Base-by-base conservation (phyloP, 2,888 invertebrate species). In the Idaea biselata region DNA sequence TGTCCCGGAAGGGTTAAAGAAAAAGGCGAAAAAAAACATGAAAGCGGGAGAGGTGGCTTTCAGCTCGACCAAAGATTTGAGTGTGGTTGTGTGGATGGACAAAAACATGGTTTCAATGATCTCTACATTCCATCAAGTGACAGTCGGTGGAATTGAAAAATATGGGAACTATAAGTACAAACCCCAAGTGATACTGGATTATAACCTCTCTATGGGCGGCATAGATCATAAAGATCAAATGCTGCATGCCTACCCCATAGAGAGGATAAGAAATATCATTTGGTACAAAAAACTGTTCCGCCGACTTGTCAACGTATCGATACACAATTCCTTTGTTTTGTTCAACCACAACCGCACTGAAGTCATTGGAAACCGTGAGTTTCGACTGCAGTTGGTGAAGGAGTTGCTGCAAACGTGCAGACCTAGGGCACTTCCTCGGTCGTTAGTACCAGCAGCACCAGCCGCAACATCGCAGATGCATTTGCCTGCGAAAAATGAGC, bases 1-100 rank as follows among this genome's bases (percentile, higher is more conserved):
- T 66, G 71, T 73, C 4, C 72, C 75, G 0, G 68, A 73, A 11
- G 31, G 53, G 0, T 16, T 75, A 44, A 69, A 66, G 56, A 1
- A 1, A 6, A 68, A 63, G 59, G 66, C 55, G 0, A 72, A 74
- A 61, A 60, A 18, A 14, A 56, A 33, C 16, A 65, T 59, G 60
- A 53, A 56, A 54, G 54, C n/a, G 8, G 73, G 72, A 1, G 72
- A 74, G 57, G 65, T 74, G 5, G 62, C 62, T 1, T 67, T 57
- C 33, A 73, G 72, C 66, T 33, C 58, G 1, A 71, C 71, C 31
- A 61, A 67, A 16, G 71, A 72, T 54, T 32, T 74, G 54, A 58
- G 62, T 58, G 65, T 74, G 58, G 55, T 65, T 7, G 67, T 74
- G 55, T 73, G 63, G 64, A 62, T 17, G 56, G 74, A 73, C 53